Conservation (phyloP, 2,113 vertebrate genomes). For the Castor canadensis region DNA sequence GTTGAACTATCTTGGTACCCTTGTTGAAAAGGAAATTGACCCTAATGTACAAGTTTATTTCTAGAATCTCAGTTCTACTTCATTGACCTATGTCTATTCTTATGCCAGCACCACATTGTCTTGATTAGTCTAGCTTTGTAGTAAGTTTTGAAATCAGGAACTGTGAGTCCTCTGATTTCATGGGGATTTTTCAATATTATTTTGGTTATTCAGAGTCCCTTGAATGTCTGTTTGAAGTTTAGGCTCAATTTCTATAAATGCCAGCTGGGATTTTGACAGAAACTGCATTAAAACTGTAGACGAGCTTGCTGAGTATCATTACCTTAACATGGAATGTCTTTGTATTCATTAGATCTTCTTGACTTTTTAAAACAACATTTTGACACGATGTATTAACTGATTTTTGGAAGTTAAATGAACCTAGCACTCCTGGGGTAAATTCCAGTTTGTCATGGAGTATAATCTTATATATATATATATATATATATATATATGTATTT, state of each 20-base stretch:
- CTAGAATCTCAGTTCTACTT: neutral
- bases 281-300: neutral
- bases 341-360: slow-evolving; percentile 28
- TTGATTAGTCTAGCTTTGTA: neutral
- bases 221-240: slow-evolving; percentile 4
- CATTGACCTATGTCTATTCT: neutral
- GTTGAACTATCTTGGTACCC: neutral
- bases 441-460: neutral
- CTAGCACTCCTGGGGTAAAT: slow-evolving; percentile 3
- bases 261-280: neutral
- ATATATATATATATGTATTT: no score
- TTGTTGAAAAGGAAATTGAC: neutral
- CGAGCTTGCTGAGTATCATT: neutral
- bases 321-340: neutral
- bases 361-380: slow-evolving; percentile 23
- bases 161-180: neutral
- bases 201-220: neutral
- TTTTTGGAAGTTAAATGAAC: slow-evolving; percentile 21
- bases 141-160: neutral
- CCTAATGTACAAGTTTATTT: neutral
- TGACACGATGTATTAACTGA: slow-evolving; percentile 9
- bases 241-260: slow-evolving; percentile 24
- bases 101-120: neutral
- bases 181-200: neutral
- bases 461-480: no score